phyloP scores from a whole-genome alignment of 1,140 invertebrate genomes.

The Magallana angulata region DNA sequence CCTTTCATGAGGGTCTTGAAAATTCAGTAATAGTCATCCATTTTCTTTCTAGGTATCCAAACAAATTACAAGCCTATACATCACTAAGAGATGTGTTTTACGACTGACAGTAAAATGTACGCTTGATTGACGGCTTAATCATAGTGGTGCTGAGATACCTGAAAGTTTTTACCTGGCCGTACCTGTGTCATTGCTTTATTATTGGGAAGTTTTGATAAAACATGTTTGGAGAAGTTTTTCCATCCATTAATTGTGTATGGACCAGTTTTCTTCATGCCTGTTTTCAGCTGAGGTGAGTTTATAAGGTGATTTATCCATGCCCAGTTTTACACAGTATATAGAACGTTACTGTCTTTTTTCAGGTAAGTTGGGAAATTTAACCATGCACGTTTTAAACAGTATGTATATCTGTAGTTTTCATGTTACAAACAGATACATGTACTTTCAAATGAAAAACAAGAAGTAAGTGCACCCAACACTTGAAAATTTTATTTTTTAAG shows the following conservation, averaged over 20 bases:
- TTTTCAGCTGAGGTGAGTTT: slow-evolving; percentile 2
- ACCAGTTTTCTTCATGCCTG: background rate
- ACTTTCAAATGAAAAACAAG: too few relatives aligned
- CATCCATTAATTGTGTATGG: slow-evolving; percentile 33
- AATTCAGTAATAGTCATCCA: slow-evolving; percentile 38
- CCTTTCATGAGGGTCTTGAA: slow-evolving; percentile 30
- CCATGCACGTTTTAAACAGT: background rate
- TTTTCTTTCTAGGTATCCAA: slow-evolving; percentile 38
- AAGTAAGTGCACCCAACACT: too few relatives aligned
- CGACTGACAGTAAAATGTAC: slow-evolving; percentile 32
- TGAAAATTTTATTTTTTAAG: too few relatives aligned
- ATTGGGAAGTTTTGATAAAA: slow-evolving; percentile 32
- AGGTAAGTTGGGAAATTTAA: background rate
- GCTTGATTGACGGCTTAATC: slow-evolving; percentile 37
- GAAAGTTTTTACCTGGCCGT: slow-evolving; percentile 29
- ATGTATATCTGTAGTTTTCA: background rate
- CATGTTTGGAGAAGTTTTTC: slow-evolving; percentile 27
- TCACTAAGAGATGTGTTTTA: slow-evolving; percentile 28
- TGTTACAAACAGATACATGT: background rate
- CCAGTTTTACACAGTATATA: background rate
- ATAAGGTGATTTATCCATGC: background rate
- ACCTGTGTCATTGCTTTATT: slow-evolving; percentile 15
- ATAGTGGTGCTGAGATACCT: slow-evolving; percentile 29
- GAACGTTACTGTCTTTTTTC: background rate
- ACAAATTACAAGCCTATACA: slow-evolving; percentile 36